Base-by-base conservation (phyloP, 1,140 invertebrate species). In the Drosophila parabipectinata region DNA sequence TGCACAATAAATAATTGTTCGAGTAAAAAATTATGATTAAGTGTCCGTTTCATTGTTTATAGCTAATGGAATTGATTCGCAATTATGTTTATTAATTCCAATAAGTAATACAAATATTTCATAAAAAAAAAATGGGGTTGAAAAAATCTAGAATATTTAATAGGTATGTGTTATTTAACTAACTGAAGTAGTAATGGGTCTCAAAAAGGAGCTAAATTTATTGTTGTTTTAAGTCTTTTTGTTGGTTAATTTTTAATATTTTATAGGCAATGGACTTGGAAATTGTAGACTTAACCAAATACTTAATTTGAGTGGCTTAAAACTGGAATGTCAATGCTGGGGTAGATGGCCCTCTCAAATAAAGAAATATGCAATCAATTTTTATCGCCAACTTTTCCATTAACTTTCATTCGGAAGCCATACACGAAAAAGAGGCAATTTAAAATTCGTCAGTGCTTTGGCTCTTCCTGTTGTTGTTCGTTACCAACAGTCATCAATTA, bases 401-500 rank as follows among this genome's bases (percentile, higher is more conserved):
- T 69, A 68, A 69, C 51, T 72, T 60, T 26, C 47, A 45, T 52
- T 47, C 48, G 48, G 37, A 72, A 72, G 59, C 62, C 41, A 78
- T 77, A 73, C 62, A 73, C 51, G 52, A 62, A 68, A 63, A 77
- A 59, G 52, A 62, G 45, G 73, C 77, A 75, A 77, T 85, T 85
- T 85, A 66, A 77, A 81, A 87, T 87, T 74, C 69, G 60, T 62
- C 61, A 56, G 44, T 60, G 53, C 53, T 64, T 67, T 62, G 61
- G 41, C 62, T 66, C 39, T 59, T 77, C 73, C 78, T 63, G 69
- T 64, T 83, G 55, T 63, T 84, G 66, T 68, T 80, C 41, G 58
- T 69, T 73, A 79, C 78, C 74, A 81, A 77, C 81, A 78, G 81
- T 87, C 81, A 85, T 85, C 81, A 87, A 85, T 85, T 87, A 85